Evolutionary conservation across 2,113 vertebrate genomes (phyloP).

Genomic region (Engystomops pustulosus): DNA sequence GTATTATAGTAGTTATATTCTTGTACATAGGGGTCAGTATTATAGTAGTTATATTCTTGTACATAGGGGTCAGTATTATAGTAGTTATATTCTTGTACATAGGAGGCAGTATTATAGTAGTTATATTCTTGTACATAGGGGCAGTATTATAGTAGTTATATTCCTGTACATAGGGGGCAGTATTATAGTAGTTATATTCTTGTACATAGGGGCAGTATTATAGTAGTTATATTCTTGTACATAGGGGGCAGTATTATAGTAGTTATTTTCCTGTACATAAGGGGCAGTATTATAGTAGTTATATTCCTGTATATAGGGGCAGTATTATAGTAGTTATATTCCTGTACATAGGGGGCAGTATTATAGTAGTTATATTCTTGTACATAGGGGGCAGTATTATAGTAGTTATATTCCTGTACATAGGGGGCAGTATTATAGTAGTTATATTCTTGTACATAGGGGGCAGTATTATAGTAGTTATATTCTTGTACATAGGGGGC

Average conservation of each 20-base stretch:
- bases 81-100: background rate
- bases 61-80: background rate
- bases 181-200: slow-evolving; percentile 1
- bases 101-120: background rate
- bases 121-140: background rate
- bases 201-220: background rate
- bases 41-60: background rate
- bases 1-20: no score
- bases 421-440: slow-evolving; percentile 8
- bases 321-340: slow-evolving; percentile 13
- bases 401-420: slow-evolving; percentile 2
- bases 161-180: background rate
- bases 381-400: background rate
- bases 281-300: slow-evolving; percentile 3
- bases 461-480: slow-evolving; percentile 3
- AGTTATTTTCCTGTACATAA: background rate
- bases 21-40: no score
- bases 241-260: background rate
- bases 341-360: background rate
- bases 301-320: background rate
- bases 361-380: background rate
- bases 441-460: slow-evolving; percentile 2
- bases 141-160: background rate
- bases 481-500: background rate
- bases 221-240: background rate